phyloP scores from a whole-genome alignment of 2,113 vertebrate species.

The Scomber colias region DNA sequence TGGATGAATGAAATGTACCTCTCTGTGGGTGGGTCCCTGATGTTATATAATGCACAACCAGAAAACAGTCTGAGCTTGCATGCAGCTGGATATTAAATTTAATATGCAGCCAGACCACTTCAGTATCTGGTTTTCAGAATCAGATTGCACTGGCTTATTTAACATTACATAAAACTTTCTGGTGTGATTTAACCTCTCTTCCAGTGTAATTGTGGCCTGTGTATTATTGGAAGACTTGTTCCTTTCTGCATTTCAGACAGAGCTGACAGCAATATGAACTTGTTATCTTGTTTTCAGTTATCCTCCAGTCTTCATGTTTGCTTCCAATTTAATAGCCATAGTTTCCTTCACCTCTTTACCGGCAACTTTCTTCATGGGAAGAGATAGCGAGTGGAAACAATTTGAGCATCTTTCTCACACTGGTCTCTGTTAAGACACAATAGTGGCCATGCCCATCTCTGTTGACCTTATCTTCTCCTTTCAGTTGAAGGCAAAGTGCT shows the following conservation, averaged over 20 bases:
- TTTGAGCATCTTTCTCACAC: conserved; percentile 3
- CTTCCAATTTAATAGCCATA: background rate
- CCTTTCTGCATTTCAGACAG: background rate
- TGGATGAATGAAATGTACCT: background rate
- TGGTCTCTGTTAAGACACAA: conserved; percentile 2
- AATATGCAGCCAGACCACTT: too few species aligned
- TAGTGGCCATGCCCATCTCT: conserved; percentile 4
- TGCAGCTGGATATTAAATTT: too few species aligned
- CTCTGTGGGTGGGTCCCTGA: too few species aligned
- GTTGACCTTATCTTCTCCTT: conserved; percentile 54
- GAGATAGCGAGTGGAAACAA: background rate
- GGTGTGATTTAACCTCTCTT: too few species aligned
- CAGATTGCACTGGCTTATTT: too few species aligned
- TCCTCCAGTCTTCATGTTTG: conserved; percentile 5
- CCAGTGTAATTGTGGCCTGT: background rate
- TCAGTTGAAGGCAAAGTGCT: conserved; percentile 38
- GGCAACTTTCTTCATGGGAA: background rate
- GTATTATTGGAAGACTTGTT: background rate
- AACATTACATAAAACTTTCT: too few species aligned
- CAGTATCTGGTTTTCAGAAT: too few species aligned
- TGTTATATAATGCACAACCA: too few species aligned
- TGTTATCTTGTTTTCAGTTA: background rate
- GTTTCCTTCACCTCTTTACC: background rate
- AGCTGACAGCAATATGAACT: background rate
- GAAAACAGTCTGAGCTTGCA: too few species aligned